Conservation (phyloP, 2,888 invertebrate species). For the Polietes domitor region DNA sequence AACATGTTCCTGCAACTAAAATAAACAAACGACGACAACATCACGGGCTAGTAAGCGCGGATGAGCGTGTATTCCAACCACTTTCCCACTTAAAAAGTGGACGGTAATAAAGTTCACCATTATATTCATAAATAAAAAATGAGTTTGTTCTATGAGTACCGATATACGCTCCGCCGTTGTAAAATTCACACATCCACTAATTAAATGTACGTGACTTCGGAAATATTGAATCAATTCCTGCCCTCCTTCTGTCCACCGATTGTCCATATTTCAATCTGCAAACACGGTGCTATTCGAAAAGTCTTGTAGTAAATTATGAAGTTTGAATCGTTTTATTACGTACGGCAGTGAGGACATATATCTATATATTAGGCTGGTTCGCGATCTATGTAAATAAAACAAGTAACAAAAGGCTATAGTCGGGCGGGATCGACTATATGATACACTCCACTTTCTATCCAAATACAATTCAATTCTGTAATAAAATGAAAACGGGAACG, state of each 20-base stretch:
- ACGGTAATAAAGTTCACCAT: slow-evolving; percentile 18
- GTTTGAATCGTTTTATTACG: slow-evolving; percentile 15
- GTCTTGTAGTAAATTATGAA: slow-evolving; percentile 12
- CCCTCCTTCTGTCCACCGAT: background rate
- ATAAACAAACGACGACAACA: background rate
- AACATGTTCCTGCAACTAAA: slow-evolving; percentile 4
- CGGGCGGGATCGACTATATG: too few species aligned
- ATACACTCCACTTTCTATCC: too few species aligned
- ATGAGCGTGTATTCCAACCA: slow-evolving; percentile 17
- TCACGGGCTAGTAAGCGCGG: background rate
- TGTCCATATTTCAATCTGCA: background rate
- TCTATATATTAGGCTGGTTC: too few species aligned
- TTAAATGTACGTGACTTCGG: slow-evolving; percentile 34
- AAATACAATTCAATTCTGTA: too few species aligned
- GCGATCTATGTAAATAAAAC: too few species aligned
- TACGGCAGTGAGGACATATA: background rate
- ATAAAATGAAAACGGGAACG: too few species aligned
- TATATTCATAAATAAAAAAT: slow-evolving; percentile 27
- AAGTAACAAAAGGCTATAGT: too few species aligned
- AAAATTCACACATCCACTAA: slow-evolving; percentile 37
- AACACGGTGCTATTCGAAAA: background rate
- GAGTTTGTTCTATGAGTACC: background rate
- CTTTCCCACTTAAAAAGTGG: background rate
- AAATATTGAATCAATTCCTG: slow-evolving; percentile 7
- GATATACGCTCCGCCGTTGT: background rate